Evolutionary conservation across 2,797 vertebrate genomes (phyloP), one percentile per base, ranked within the genome.

Genomic region (Apogon talboti): DNA sequence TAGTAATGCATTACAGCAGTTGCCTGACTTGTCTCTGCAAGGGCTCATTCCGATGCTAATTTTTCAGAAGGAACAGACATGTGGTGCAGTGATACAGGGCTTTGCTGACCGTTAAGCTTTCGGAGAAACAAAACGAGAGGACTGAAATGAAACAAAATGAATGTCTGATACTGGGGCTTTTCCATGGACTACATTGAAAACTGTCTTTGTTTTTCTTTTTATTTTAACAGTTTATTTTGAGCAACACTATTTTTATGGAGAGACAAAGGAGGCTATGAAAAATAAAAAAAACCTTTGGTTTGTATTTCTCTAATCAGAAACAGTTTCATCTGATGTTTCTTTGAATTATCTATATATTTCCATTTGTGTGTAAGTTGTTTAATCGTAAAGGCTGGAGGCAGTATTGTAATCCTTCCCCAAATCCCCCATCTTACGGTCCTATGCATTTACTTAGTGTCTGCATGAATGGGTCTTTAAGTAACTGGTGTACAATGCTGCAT

Each of bases 161-260:
- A 93, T 93, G 93, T 93, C 90, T 91, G 92, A 88, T 76, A 81
- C 84, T 59, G 88, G 87, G 92, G 88, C 85, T 93, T 92, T 93
- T 89, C 86, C 90, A 90, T 91, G 88, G 87, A 91, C 82, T 89
- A 90, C 76, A 91, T 66, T 91, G 85, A 89, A 88, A 91, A 79
- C 84, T 91, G 65, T 83, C 81, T 72, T 76, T 84, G 58, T 81
- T 79, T 81, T 75, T 62, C 18, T 66, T 84, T 85, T 84, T 68
- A 48, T 72, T 88, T 88, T 67, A 74, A 83, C 77, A 77, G 81
- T 91, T 94, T 91, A 84, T 89, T 93, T 94, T 90, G 78, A 92
- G 92, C 91, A 87, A 91, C 89, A 90, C 87, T 93, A 92, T 94
- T 94, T 94, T 94, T 93, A 93, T 92, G 91, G 92, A 92, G 87